Base-by-base conservation (phyloP, 2,797 vertebrate species). In the Ptychadena robeensis region DNA sequence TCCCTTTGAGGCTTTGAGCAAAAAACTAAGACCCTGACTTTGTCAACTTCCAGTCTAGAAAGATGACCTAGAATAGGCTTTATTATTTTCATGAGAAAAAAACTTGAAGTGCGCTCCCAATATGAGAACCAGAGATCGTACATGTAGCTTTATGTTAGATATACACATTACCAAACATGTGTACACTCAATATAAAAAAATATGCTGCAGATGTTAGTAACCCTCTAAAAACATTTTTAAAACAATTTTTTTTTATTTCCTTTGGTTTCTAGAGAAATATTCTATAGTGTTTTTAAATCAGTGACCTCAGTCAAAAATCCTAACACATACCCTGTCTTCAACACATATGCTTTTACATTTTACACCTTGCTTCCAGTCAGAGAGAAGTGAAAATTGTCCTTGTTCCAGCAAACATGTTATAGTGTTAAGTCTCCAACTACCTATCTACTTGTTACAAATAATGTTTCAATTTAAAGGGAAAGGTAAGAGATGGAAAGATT, bases 321-420 rank as follows among this genome's bases (percentile, higher is more conserved):
- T 81, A 73, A 40, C 37, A 65, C 44, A 70, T 30, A 30, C 59
- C 35, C 35, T 67, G 31, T 22, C n/a, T 67, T 27, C 9, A 81
- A 67, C 71, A 81, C 71, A 22, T 81, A 32, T 73, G 30, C 61
- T 30, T 22, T 81, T 9, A 66, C n/a, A 73, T 74, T 40, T 74
- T 81, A 57, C 80, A 81, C 80, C 63, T 81, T 30, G 5, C 22
- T 53, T 48, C 14, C 71, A 81, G 59, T 32, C 40, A 34, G 40
- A 48, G 10, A 37, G 30, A 74, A 57, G 80, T 81, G 80, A 81
- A 81, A 81, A 81, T 73, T 57, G 27, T 57, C 28, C 32, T 34
- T 73, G 61, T 74, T 74, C 63, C 31, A 81, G 63, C 9, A 14
- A 22, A 27, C 64, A 38, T 74, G 28, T 37, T 34, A 69, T 38